Evolutionary conservation across 1,140 invertebrate species (phyloP).

Genomic region (Streblospio benedicti): DNA sequence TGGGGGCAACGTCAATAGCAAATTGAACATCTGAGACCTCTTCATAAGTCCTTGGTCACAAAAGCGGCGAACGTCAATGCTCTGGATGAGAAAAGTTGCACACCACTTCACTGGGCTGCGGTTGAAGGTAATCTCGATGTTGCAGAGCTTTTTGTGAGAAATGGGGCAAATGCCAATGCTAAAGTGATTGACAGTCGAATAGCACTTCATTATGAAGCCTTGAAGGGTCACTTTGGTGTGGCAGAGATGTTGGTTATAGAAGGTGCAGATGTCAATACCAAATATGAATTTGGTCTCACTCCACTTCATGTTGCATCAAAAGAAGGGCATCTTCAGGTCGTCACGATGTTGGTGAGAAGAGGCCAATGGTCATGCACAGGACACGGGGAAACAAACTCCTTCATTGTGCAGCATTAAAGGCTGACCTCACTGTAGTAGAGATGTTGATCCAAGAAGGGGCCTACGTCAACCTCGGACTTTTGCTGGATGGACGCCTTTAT

Average conservation of each 20-base stretch:
- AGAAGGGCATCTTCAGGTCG: conserved; percentile 46
- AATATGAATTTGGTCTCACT: conserved; percentile 42
- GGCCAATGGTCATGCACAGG: too few species aligned
- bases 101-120: conserved; percentile 14
- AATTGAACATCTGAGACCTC: conserved; percentile 16
- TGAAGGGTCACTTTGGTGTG: neutral
- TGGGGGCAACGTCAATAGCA: conserved; percentile 1
- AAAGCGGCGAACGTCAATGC: conserved; percentile 12
- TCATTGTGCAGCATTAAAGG: too few species aligned
- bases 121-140: conserved; percentile 12
- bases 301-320: conserved; percentile 8
- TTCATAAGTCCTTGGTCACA: too few species aligned
- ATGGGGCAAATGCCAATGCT: conserved; percentile 47
- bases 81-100: conserved; percentile 12
- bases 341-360: conserved; percentile 26
- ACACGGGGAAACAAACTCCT: too few species aligned
- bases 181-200: neutral
- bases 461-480: conserved; percentile 1
- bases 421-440: too few species aligned
- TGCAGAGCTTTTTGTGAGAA: conserved; percentile 19
- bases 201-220: neutral
- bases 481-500: conserved; percentile 1
- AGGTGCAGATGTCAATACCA: neutral
- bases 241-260: neutral
- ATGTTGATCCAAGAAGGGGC: conserved; percentile 10